These are phyloP conservation scores for Telmatherina bonti DNA, from an alignment of 2,797 vertebrate species.

Conservation along the genomic window DNA sequence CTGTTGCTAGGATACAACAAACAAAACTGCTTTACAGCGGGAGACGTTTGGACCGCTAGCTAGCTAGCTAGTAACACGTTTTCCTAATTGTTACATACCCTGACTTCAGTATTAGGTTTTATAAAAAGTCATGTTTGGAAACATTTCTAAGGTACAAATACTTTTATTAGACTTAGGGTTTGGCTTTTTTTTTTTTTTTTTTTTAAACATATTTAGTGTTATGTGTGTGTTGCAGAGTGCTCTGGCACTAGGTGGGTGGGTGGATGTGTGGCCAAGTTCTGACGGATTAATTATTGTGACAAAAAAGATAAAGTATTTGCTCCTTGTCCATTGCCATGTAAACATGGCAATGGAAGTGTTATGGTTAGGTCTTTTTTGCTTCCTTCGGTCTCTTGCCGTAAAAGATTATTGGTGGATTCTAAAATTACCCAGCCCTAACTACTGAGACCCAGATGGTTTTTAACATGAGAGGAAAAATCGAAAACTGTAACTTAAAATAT, in stretches of 20 bases:
- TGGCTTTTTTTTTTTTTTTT: neutral
- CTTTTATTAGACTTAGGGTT: slow-evolving; percentile 9
- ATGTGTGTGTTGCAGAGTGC: no score
- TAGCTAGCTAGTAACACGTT: neutral
- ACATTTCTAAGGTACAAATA: slow-evolving; percentile 31
- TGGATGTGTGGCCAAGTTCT: no score
- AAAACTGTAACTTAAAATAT: neutral
- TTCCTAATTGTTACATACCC: neutral
- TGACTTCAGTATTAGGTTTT: slow-evolving; percentile 21
- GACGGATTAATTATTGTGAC: no score
- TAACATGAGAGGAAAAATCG: neutral
- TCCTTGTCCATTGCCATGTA: no score
- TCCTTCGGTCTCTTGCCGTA: neutral
- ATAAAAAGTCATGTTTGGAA: slow-evolving; percentile 29
- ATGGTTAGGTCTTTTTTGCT: neutral
- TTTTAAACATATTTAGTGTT: no score
- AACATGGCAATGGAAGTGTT: neutral
- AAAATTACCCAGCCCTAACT: neutral
- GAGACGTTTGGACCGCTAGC: neutral
- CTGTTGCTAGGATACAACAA: slow-evolving; percentile 77
- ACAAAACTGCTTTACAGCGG: slow-evolving; percentile 15
- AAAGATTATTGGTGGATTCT: neutral
- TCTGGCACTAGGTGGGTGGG: no score
- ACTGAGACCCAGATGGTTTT: neutral
- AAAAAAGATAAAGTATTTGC: no score